These are phyloP conservation scores for Oncopeltus fasciatus DNA, from an alignment of 1,140 invertebrate species.

Conservation along the genomic window DNA sequence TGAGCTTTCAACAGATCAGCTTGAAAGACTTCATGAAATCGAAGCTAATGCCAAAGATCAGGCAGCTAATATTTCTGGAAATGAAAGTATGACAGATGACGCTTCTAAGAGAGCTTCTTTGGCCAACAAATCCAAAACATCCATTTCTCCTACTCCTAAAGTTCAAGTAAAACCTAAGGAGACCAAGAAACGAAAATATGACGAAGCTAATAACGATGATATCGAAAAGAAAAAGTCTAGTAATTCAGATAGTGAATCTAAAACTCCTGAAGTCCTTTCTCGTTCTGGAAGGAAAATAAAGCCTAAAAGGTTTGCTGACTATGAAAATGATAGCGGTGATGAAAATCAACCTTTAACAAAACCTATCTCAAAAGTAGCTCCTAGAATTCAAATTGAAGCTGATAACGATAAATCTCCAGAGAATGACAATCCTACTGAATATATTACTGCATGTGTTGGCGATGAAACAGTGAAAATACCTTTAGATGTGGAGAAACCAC, in stretches of 20 bases:
- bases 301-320: slow-evolving; percentile 36
- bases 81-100: background rate
- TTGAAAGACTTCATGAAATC: slow-evolving; percentile 17
- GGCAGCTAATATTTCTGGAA: background rate
- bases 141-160: slow-evolving; percentile 2
- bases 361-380: background rate
- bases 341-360: background rate
- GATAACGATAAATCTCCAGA: background rate
- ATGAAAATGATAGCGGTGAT: slow-evolving; percentile 13
- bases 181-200: slow-evolving; percentile 9
- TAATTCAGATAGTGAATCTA: background rate
- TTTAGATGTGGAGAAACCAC: slow-evolving; percentile 34
- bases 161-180: slow-evolving; percentile 6
- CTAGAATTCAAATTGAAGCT: background rate
- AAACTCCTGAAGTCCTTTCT: slow-evolving; percentile 40
- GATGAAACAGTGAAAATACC: slow-evolving; percentile 45
- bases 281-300: slow-evolving; percentile 61
- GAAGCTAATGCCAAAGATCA: background rate
- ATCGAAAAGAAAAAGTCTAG: background rate
- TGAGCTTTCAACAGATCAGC: slow-evolving; percentile 23
- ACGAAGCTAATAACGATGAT: background rate
- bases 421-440: background rate
- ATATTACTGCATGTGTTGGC: slow-evolving; percentile 25
- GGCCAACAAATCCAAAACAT: background rate
- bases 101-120: background rate